phyloP scores from a whole-genome alignment of 2,888 invertebrate species.

The Lasius platythorax region DNA sequence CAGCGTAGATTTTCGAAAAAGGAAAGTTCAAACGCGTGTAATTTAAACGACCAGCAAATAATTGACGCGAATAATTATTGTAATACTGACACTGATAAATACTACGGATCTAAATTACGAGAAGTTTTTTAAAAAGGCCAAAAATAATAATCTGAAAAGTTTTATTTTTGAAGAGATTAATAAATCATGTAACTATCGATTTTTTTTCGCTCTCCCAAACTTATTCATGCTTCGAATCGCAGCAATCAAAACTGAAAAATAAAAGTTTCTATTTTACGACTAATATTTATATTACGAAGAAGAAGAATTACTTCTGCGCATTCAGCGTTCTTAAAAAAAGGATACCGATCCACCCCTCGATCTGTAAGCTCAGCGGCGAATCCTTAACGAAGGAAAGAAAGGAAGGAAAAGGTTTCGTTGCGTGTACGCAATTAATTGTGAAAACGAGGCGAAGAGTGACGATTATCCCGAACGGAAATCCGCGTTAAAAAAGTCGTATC shows the following conservation, averaged over 20 bases:
- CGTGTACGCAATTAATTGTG: conserved; percentile 49
- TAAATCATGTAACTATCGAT: background rate
- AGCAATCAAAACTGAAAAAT: background rate
- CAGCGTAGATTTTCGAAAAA: conserved; percentile 17
- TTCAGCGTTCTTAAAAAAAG: background rate
- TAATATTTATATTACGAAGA: background rate
- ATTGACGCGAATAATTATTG: conserved; percentile 55
- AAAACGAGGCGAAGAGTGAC: conserved; percentile 36
- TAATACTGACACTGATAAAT: conserved; percentile 5
- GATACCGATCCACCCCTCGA: background rate
- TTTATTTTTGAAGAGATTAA: background rate
- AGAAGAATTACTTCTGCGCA: background rate
- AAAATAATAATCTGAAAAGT: background rate
- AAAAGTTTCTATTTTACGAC: conserved; percentile 10
- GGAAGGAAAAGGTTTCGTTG: background rate
- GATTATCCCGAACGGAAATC: conserved; percentile 7
- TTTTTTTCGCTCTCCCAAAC: background rate
- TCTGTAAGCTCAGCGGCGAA: background rate
- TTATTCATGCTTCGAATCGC: background rate
- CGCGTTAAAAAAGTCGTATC: conserved; percentile 56
- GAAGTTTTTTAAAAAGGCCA: background rate
- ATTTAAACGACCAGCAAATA: conserved; percentile 42
- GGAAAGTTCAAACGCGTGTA: conserved; percentile 37
- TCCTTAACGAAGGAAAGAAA: background rate
- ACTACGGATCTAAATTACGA: background rate